Conservation (phyloP, 1,140 invertebrate genomes). For the Venustaconcha ellipsiformis region DNA sequence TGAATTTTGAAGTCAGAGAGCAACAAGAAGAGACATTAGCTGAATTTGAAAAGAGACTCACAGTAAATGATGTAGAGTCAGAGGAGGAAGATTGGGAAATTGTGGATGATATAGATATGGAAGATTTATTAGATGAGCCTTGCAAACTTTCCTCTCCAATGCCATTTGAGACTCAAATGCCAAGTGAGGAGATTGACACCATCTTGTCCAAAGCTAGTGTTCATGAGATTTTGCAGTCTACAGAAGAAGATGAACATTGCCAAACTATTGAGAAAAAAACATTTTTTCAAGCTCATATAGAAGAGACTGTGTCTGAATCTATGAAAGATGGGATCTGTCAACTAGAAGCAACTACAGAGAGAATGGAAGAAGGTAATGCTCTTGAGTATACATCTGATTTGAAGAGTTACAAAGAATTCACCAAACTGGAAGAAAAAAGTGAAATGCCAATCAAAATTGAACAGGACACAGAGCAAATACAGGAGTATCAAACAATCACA, state of each 20-base stretch:
- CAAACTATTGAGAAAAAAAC: conserved; percentile 1
- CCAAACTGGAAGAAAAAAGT: too few species aligned
- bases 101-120: conserved; percentile 10
- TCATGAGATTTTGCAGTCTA: conserved; percentile 8
- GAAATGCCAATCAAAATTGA: too few species aligned
- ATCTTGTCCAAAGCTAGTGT: too few species aligned
- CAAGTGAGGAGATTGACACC: too few species aligned
- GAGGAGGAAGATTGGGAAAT: conserved; percentile 24
- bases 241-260: conserved; percentile 2
- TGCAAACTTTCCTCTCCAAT: conserved; percentile 16
- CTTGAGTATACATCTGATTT: too few species aligned
- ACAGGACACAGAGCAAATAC: too few species aligned
- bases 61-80: conserved; percentile 2
- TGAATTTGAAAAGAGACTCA: conserved; percentile 3
- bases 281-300: neutral
- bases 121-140: conserved; percentile 19
- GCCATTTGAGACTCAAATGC: neutral
- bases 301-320: neutral
- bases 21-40: conserved; percentile 8
- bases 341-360: too few species aligned
- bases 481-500: neutral
- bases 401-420: too few species aligned
- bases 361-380: too few species aligned
- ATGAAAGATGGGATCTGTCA: neutral
- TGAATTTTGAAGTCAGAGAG: neutral